These are phyloP conservation scores for Protodeltote pygarga DNA, from an alignment of 2,888 invertebrate genomes.

Conservation along the genomic window DNA sequence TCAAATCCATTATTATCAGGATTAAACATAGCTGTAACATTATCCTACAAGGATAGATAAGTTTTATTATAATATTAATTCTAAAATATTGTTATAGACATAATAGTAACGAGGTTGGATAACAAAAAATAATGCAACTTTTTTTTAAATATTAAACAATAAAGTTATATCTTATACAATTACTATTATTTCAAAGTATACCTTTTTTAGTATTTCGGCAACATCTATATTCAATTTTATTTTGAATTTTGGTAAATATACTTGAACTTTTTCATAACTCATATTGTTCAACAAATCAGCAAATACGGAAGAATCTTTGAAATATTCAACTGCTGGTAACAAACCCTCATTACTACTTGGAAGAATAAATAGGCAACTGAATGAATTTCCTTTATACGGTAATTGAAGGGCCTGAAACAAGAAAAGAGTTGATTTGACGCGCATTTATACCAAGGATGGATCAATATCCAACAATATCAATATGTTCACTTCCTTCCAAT, in stretches of 20 bases:
- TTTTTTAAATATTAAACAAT: too few species aligned
- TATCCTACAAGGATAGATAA: constrained; percentile 49
- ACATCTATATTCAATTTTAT: constrained; percentile 47
- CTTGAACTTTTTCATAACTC: constrained; percentile 29
- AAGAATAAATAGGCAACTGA: constrained; percentile 48
- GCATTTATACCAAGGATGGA: too few species aligned
- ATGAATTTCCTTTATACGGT: constrained; percentile 51
- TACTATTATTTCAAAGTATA: too few species aligned
- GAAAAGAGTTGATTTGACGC: neutral
- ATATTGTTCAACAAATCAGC: constrained; percentile 25
- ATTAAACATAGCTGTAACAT: constrained; percentile 53
- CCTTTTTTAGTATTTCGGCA: too few species aligned
- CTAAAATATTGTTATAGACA: too few species aligned
- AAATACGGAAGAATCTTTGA: constrained; percentile 37
- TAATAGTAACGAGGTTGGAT: too few species aligned
- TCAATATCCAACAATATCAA: too few species aligned
- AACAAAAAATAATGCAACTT: too few species aligned
- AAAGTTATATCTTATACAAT: too few species aligned
- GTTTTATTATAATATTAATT: too few species aligned
- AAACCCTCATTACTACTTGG: constrained; percentile 48
- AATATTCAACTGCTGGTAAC: constrained; percentile 9
- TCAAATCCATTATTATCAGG: constrained; percentile 40
- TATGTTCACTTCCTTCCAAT: too few species aligned
- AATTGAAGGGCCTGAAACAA: constrained; percentile 56
- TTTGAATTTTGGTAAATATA: constrained; percentile 53